These are phyloP conservation scores for Glossophaga mutica DNA, from an alignment of 2,797 vertebrate genomes.

Conservation along the genomic window DNA sequence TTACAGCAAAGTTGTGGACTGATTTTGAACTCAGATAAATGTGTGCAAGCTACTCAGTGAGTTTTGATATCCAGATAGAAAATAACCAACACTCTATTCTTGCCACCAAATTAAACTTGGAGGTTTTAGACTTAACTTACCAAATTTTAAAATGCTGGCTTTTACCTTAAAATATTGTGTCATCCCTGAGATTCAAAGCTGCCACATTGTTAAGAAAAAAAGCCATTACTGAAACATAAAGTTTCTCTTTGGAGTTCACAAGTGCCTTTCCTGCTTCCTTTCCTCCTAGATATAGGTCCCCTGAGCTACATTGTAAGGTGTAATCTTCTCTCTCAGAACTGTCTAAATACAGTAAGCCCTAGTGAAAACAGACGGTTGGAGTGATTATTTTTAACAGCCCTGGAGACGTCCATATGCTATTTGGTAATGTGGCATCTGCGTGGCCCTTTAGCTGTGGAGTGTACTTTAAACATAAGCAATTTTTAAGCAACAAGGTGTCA, in stretches of 20 bases:
- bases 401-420: constrained; percentile 70
- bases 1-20: neutral
- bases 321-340: constrained; percentile 55
- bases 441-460: constrained; percentile 51
- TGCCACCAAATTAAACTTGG: neutral
- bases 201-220: constrained; percentile 42
- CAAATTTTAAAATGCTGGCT: neutral
- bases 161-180: constrained; percentile 19
- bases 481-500: constrained; percentile 74
- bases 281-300: constrained; percentile 56
- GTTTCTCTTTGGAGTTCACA: constrained; percentile 60
- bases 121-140: neutral
- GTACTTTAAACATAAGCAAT: constrained; percentile 66
- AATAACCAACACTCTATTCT: neutral
- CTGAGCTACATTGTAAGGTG: constrained; percentile 54
- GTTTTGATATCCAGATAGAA: constrained; percentile 7
- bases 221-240: constrained; percentile 45
- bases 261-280: constrained; percentile 47
- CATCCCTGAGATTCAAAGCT: constrained; percentile 32
- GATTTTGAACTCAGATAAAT: neutral
- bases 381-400: constrained; percentile 72
- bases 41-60: neutral
- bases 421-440: constrained; percentile 64
- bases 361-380: constrained; percentile 54
- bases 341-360: constrained; percentile 53